These are phyloP conservation scores for Urocitellus parryii DNA, from an alignment of 2,113 vertebrate species.

Conservation along the genomic window DNA sequence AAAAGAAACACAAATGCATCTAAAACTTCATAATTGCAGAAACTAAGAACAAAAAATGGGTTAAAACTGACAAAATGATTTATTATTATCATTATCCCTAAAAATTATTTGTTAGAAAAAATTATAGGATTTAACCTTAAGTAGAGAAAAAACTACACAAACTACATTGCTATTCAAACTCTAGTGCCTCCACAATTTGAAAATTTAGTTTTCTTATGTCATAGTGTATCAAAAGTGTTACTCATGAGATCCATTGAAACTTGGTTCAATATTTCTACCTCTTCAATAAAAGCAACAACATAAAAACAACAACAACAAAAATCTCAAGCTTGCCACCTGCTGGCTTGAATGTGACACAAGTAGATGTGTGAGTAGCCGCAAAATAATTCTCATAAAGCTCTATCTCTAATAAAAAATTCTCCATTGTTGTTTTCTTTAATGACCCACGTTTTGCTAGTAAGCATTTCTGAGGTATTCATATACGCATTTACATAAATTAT, in stretches of 20 bases:
- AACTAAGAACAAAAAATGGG: not conserved
- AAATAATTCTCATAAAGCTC: constrained; percentile 50
- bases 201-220: not conserved
- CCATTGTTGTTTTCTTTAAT: not conserved
- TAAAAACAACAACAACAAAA: constrained; percentile 30
- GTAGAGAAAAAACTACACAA: not conserved
- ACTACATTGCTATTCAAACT: not conserved
- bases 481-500: not conserved
- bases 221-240: not conserved
- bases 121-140: not conserved
- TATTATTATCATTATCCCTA: not conserved
- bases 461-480: not conserved
- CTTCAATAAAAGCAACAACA: not conserved
- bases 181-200: not conserved
- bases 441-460: not conserved
- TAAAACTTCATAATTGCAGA: not conserved
- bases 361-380: not conserved
- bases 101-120: not conserved
- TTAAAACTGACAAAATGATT: not conserved
- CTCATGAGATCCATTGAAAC: not conserved
- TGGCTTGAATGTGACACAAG: not conserved
- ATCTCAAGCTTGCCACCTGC: constrained; percentile 59
- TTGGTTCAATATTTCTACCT: not conserved
- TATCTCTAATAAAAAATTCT: not conserved
- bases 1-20: not conserved